Evolutionary conservation across 2,113 vertebrate species (phyloP), one percentile per base, ranked within the genome.

Genomic region (Tupaia tana): DNA sequence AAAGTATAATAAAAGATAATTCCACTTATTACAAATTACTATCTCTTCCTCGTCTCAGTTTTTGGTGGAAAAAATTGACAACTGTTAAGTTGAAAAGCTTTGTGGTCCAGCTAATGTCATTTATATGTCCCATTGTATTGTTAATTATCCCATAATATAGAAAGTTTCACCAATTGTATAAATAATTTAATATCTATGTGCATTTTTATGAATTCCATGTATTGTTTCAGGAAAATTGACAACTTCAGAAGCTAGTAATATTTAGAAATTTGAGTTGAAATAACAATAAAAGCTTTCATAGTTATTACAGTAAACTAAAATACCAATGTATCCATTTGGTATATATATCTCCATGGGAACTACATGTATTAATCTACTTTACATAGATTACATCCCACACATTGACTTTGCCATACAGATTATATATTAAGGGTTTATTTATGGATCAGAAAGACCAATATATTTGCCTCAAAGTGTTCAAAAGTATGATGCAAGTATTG

Each of bases 1-100:
- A 78, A 56, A 71, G 52, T 31, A 91, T 69, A 95, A 91, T 31
- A 91, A 74, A 95, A 91, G 22, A 31, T 80, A 90, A 83, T 70
- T 78, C 29, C 19, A 91, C 3, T 73, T 73, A 31, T 25, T 86
- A 67, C 20, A 96, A 92, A 22, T 52, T 67, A 85, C 9, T 69
- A 27, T 71, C 2, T 1, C 12, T 94, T 81, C 24, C 10, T 22
- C 5, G 31, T 95, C 27, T 18, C 14, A 90, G 58, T 3, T 29
- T 90, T 91, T 75, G 27, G 13, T 14, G 74, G 70, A 91, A 69
- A 79, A 93, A 96, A 75, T 9, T 56, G 43, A 74, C 7, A 88
- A 22, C 2, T 34, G 66, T 27, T 77, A 18, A 2, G 78, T 89
- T 88, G 56, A 81, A 92, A 89, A 1, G 7, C 6, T 79, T 90